phyloP scores from a whole-genome alignment of 2,113 vertebrate genomes.

The Gymnobelideus leadbeateri region DNA sequence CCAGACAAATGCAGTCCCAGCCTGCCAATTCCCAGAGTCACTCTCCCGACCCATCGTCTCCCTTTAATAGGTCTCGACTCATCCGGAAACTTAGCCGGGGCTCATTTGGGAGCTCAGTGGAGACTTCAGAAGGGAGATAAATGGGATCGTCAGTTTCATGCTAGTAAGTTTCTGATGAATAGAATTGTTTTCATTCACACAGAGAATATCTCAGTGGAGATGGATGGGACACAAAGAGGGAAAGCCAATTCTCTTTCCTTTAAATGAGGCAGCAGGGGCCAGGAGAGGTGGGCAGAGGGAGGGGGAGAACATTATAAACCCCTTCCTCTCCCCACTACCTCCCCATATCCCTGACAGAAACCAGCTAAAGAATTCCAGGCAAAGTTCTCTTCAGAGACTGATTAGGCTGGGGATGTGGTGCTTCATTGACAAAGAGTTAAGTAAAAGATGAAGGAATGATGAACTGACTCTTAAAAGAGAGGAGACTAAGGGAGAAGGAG shows the following conservation, averaged over 20 bases:
- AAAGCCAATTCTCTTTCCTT: conserved; percentile 29
- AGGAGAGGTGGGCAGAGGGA: background rate
- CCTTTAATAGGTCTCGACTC: conserved; percentile 13
- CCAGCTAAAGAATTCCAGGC: background rate
- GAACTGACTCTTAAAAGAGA: background rate
- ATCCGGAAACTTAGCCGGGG: background rate
- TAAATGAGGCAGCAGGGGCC: background rate
- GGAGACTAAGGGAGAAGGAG: background rate
- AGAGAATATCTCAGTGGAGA: conserved; percentile 48
- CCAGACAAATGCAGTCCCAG: background rate
- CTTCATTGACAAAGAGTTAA: background rate
- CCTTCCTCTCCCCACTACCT: background rate
- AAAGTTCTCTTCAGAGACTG: background rate
- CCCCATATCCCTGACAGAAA: background rate
- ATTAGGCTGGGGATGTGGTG: background rate
- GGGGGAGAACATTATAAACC: background rate
- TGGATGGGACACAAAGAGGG: background rate
- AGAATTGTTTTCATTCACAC: conserved; percentile 17
- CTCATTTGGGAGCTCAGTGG: background rate
- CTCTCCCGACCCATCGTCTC: conserved; percentile 47
- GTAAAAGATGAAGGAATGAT: background rate
- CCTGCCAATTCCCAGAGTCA: background rate
- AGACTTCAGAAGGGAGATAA: conserved; percentile 39
- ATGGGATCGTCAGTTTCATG: conserved; percentile 23
- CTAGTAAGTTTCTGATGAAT: conserved; percentile 54